phyloP scores from a whole-genome alignment of 2,113 vertebrate species.

The Albula goreensis region DNA sequence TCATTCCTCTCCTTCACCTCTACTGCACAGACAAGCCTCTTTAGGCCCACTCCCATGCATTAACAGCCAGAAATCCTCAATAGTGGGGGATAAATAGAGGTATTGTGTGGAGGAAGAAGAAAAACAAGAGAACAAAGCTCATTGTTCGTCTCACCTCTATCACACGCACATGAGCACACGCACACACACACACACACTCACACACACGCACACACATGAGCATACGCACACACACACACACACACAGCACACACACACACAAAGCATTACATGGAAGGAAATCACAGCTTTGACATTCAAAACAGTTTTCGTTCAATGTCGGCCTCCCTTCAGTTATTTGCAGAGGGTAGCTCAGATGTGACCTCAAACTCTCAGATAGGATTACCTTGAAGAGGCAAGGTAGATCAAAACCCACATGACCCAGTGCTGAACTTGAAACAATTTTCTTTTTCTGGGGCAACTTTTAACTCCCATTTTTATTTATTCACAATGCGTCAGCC shows the following conservation, averaged over 20 bases:
- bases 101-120: background rate
- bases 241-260: background rate
- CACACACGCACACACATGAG: no score
- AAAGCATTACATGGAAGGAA: constrained; percentile 24
- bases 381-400: constrained; percentile 12
- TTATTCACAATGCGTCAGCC: background rate
- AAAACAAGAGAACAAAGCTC: constrained; percentile 58
- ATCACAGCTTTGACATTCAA: constrained; percentile 34
- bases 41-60: background rate
- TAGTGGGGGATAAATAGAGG: background rate
- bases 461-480: background rate
- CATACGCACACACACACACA: no score
- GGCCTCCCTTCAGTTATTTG: constrained; percentile 68
- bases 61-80: background rate
- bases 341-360: constrained; percentile 69
- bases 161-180: background rate
- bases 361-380: constrained; percentile 23
- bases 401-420: background rate
- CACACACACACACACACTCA: background rate
- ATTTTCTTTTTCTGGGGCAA: background rate
- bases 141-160: constrained; percentile 55
- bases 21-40: constrained; percentile 14
- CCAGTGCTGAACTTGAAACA: background rate
- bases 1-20: constrained; percentile 5
- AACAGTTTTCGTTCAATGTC: constrained; percentile 59